Conservation (phyloP, 2,797 vertebrate genomes). For the Dicrostonyx torquatus region DNA sequence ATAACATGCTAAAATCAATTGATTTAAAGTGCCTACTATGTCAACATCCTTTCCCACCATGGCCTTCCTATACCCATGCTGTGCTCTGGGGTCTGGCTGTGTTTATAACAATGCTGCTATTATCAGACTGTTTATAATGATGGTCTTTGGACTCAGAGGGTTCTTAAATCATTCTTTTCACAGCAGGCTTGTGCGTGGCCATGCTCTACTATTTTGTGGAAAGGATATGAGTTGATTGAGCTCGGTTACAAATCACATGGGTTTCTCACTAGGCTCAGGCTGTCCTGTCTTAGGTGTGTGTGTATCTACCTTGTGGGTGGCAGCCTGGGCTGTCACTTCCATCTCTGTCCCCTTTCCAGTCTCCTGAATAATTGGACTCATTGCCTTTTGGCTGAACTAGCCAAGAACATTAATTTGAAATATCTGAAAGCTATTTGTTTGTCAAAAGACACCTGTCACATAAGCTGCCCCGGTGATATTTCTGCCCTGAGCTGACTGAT, state of each 20-base stretch:
- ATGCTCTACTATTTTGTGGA: neutral
- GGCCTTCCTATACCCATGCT: neutral
- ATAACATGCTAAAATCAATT: neutral
- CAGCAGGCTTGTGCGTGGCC: neutral
- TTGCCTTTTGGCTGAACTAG: conserved; percentile 54
- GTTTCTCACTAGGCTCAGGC: neutral
- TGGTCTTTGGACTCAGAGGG: neutral
- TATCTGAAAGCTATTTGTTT: conserved; percentile 56
- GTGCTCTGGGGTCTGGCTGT: neutral
- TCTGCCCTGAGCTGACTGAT: conserved; percentile 46
- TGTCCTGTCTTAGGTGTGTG: neutral
- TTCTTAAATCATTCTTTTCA: conserved; percentile 26
- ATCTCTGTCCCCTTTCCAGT: conserved; percentile 24
- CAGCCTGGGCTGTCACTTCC: conserved; percentile 14
- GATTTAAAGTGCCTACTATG: neutral
- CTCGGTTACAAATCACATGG: neutral
- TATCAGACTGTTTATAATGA: neutral
- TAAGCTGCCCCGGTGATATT: neutral
- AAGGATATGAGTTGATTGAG: conserved; percentile 31
- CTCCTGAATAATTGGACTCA: conserved; percentile 15
- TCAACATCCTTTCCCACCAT: neutral
- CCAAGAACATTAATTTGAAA: conserved; percentile 64
- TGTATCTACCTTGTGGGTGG: neutral
- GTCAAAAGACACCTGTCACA: conserved; percentile 55
- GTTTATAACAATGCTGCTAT: neutral